Base-by-base conservation (phyloP, 2,113 vertebrate species). In the Onychorhynchus coronatus region DNA sequence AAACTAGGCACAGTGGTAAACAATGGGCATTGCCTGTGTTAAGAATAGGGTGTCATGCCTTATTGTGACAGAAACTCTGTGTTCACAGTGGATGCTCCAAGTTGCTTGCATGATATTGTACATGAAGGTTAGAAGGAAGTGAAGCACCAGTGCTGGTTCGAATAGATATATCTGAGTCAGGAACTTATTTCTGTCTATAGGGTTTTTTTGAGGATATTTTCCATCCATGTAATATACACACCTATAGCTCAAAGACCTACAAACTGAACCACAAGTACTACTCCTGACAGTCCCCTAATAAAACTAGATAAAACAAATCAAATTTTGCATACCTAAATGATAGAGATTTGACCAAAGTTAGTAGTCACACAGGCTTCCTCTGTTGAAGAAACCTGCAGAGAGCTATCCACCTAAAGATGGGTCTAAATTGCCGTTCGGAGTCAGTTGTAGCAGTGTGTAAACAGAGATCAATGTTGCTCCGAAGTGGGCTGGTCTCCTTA, bases 151-250 rank as follows among this genome's bases (percentile, higher is more conserved):
- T 63, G 9, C 9, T 47, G 14, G 31, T 21, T 63, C 46, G 65
- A 56, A 47, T 16, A n/a, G 27, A 9, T 20, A 23, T 3, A 46
- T 11, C 18, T 70, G 41, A 58, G 58, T 56, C 14, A 49, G 61
- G 41, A 55, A 61, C 33, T 47, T 70, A 12, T 42, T 74, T 81
- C 39, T 56, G 3, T 44, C 18, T 14, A 1, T 14, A 62, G 21
- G 2, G 4, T 4, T 41, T 58, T 67, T 33, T 0, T 1, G 8
- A 12, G 14, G 6, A 10, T 61, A 18, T 63, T 87, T 44, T 9
- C 33, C 21, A 59, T 65, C 6, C 33, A 7, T 66, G 14, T 33
- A 8, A 61, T 56, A 23, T 9, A 46, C 23, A 50, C 58, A 52
- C 24, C 35, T 55, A 11, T 6, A 81, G 10, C 4, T 73, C 53